Evolutionary conservation across 2,113 vertebrate genomes (phyloP), one percentile per base, ranked within the genome.

Genomic region (Gnathonemus echidnorhynchus): DNA sequence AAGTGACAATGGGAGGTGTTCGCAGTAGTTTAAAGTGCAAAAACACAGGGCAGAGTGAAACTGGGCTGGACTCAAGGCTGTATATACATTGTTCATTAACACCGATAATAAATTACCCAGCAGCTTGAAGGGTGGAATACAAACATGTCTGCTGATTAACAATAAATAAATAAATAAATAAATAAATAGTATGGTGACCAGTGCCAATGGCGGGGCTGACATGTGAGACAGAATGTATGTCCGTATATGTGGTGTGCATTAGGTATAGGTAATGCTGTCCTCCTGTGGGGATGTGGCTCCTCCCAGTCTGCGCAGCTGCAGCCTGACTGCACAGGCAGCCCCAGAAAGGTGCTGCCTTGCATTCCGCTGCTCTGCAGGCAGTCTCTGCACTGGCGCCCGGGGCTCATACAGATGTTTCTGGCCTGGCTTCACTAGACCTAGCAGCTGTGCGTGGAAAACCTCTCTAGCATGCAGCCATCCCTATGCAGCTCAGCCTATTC

Each of bases 381-480:
- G 80, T 48, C 94, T 88, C 91, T 96, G 96, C 96, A 94, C 89
- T 95, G 92, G 94, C 94, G 95, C 95, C 95, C 95, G 93, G 96
- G 96, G 96, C 96, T 95, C 96, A 96, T 96, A 95, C 93, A 96
- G 96, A 97, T 97, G 96, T 96, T 95, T 95, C 96, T 93, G 93
- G 93, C 62, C 10, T 66, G 62, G 94, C 92, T 95, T 93, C 91
- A 94, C 94, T 93, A 93, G 93, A 90, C 92, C 13, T 35, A 66
- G 42, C 87, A 88, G 90, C 87, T 88, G 90, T 88, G 90, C n/a
- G 2, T 45, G 13, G 86, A 45, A 17, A 84, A 90, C 49, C 8
- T 49, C 66, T 24, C 56, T 88, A 48, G 19, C 10, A n/a, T 46
- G 53, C 27, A 87, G 19, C 13, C 45, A 9, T 84, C 58, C 84